A percentile compares a stretch with the other conserved stretches of the same genome.
Conservation (phyloP, 2,888 invertebrate genomes). For the Agrotis puta region DNA sequence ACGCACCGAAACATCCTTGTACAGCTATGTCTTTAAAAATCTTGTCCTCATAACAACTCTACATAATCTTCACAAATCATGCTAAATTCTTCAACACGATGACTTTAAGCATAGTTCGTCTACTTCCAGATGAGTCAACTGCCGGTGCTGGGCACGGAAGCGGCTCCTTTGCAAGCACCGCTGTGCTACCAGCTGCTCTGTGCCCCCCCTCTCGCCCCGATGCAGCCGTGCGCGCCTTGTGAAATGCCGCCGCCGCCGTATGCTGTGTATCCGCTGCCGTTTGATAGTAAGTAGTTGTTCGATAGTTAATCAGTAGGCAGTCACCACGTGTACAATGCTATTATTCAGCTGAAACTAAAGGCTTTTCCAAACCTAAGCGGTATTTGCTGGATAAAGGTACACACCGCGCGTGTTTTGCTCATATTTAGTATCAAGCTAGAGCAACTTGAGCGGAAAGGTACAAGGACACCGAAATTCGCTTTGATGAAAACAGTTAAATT, state of each 20-base stretch:
- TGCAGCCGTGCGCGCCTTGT: slow-evolving; percentile 85
- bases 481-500: too few relatives aligned
- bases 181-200: slow-evolving; percentile 88
- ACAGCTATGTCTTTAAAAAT: neutral
- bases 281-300: slow-evolving; percentile 84
- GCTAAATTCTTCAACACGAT: slow-evolving; percentile 44
- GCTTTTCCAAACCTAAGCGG: too few relatives aligned
- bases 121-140: slow-evolving; percentile 85
- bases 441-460: too few relatives aligned
- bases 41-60: neutral
- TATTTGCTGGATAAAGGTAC: too few relatives aligned
- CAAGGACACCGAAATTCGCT: too few relatives aligned
- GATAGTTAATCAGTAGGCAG: too few relatives aligned
- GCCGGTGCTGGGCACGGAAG: slow-evolving; percentile 83
- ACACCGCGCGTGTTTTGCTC: too few relatives aligned
- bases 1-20: neutral
- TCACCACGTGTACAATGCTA: too few relatives aligned
- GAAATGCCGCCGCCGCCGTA: slow-evolving; percentile 86
- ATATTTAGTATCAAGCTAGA: too few relatives aligned
- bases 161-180: slow-evolving; percentile 83
- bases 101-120: slow-evolving; percentile 40
- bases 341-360: too few relatives aligned
- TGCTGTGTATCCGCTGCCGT: slow-evolving; percentile 85
- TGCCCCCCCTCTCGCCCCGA: slow-evolving; percentile 83
- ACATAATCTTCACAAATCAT: neutral